Evolutionary conservation across 2,113 vertebrate species (phyloP).

Genomic region (Ailuropoda melanoleuca): DNA sequence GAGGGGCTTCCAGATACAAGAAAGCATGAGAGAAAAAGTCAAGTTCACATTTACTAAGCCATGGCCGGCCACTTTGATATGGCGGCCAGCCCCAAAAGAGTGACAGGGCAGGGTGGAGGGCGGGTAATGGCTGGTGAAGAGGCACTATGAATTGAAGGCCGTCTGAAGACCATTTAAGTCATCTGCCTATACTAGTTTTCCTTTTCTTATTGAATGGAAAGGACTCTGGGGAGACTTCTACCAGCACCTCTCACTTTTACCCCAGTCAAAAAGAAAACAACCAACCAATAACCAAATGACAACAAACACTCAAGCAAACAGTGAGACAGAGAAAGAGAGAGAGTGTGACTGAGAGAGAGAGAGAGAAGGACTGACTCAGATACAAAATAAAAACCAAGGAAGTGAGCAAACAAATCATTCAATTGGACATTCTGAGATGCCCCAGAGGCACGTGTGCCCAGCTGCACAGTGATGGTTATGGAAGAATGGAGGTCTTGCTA

Average conservation of each 20-base stretch:
- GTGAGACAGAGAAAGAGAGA: not conserved
- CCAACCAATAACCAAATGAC: slow-evolving; percentile 32
- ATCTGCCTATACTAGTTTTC: slow-evolving; percentile 35
- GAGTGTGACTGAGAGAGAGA: not conserved
- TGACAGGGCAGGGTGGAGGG: not conserved
- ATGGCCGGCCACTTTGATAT: slow-evolving; percentile 41
- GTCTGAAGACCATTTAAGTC: slow-evolving; percentile 59
- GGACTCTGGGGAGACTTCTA: slow-evolving; percentile 20
- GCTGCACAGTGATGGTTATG: slow-evolving; percentile 63
- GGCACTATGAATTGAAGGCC: slow-evolving; percentile 76
- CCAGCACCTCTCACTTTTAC: slow-evolving; percentile 46
- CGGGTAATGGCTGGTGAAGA: slow-evolving; percentile 13
- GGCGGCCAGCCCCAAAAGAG: not conserved
- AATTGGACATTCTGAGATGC: slow-evolving; percentile 65
- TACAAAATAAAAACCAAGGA: slow-evolving; percentile 73
- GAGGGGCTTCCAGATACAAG: slow-evolving; percentile 65
- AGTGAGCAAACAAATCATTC: slow-evolving; percentile 76
- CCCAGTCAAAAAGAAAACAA: slow-evolving; percentile 63
- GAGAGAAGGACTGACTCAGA: not conserved
- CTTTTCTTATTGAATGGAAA: slow-evolving; percentile 64
- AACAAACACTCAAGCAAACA: not conserved
- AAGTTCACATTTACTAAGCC: slow-evolving; percentile 62
- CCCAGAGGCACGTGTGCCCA: slow-evolving; percentile 73
- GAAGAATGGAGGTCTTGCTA: slow-evolving; percentile 85
- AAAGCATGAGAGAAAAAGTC: slow-evolving; percentile 38